A percentile compares a stretch with the other conserved stretches of the same genome.
Evolutionary conservation across 2,113 vertebrate species (phyloP).

Genomic region (Archilochus colubris): DNA sequence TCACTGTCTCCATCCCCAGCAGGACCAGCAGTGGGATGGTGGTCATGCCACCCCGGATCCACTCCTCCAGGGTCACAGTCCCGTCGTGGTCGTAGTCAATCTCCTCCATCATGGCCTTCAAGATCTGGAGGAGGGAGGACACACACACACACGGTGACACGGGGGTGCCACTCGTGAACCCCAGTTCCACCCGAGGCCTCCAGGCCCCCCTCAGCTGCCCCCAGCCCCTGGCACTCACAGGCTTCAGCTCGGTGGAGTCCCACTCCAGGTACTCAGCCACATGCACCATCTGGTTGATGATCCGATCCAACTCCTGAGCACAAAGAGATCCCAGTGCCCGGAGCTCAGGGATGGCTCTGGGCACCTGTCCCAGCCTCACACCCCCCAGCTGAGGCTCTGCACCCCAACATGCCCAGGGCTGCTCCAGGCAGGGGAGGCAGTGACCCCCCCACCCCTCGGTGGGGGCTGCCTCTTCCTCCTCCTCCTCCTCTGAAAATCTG

Average conservation of each 20-base stretch:
- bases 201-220: rapidly evolving
- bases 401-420: rapidly evolving
- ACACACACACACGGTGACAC: rapidly evolving
- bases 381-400: rapidly evolving
- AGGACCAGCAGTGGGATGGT: conserved; percentile 93
- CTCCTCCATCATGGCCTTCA: conserved; percentile 83
- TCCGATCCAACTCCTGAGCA: conserved; percentile 87
- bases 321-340: rapidly evolving
- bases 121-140: conserved; percentile 63
- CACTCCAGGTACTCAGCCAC: conserved; percentile 94
- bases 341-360: rapidly evolving
- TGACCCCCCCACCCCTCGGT: rapidly evolving
- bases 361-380: rapidly evolving
- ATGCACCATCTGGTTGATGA: conserved; percentile 96
- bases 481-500: background rate
- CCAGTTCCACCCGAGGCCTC: rapidly evolving
- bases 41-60: conserved; percentile 94
- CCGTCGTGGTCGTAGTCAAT: conserved; percentile 90
- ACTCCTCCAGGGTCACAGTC: conserved; percentile 91
- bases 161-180: rapidly evolving
- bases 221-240: conserved; percentile 72
- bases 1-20: conserved; percentile 90
- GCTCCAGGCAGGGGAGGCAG: background rate
- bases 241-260: conserved; percentile 91
- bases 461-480: background rate